Evolutionary conservation across 2,888 invertebrate genomes (phyloP).

Genomic region (Trisateles emortualis): DNA sequence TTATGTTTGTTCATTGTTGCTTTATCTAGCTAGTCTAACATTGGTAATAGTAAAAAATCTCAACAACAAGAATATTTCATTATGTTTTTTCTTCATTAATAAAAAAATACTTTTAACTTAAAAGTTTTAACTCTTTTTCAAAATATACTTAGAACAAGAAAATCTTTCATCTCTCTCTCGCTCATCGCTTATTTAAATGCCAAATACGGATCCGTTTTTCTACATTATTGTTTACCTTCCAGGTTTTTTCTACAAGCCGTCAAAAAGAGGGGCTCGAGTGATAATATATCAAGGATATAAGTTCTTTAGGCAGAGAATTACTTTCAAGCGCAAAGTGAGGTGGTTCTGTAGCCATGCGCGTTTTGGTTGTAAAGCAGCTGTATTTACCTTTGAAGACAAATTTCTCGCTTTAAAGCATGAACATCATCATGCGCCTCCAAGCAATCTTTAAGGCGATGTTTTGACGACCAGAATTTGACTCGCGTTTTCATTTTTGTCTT

Average conservation of each 20-base stretch:
- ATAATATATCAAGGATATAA: constrained; percentile 43
- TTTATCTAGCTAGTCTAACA: no score
- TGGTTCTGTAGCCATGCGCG: constrained; percentile 12
- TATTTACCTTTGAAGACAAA: constrained; percentile 26
- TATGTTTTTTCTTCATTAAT: no score
- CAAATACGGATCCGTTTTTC: not conserved
- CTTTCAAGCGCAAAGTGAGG: constrained; percentile 5
- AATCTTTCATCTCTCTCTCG: no score
- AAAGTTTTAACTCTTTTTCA: no score
- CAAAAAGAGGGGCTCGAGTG: constrained; percentile 39
- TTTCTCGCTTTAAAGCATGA: constrained; percentile 17
- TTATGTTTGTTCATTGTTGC: no score
- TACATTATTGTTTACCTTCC: constrained; percentile 1
- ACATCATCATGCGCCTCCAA: constrained; percentile 24
- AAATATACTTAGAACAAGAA: no score
- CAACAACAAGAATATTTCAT: no score
- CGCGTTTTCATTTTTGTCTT: no score
- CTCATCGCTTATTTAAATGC: no score
- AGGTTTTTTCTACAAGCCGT: constrained; percentile 13
- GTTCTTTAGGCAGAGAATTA: constrained; percentile 40
- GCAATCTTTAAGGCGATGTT: not conserved
- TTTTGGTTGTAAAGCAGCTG: constrained; percentile 23
- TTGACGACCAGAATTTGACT: no score
- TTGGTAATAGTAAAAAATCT: no score
- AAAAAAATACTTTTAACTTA: no score